Conservation (phyloP, 2,113 vertebrate species). For the Syrrhaptes paradoxus region DNA sequence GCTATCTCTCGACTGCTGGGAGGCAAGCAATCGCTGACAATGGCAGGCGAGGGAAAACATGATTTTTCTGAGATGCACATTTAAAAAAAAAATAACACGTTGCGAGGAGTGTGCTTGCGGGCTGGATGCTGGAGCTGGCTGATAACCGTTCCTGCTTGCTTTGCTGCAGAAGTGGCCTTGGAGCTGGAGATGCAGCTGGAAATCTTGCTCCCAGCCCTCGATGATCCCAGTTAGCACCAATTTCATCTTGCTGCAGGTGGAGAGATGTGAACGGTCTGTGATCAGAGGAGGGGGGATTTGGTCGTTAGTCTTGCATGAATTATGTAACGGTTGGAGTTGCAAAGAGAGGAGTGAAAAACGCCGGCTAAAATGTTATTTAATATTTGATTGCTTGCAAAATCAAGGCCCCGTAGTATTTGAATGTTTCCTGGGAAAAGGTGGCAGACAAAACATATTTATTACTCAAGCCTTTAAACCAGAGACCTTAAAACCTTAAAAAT, state of each 20-base stretch:
- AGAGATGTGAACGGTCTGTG: neutral
- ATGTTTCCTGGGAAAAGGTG: neutral
- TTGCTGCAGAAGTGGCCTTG: fast-evolving
- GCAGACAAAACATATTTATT: neutral
- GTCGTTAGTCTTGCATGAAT: neutral
- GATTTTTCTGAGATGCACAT: neutral
- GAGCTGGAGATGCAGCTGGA: neutral
- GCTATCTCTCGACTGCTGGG: neutral
- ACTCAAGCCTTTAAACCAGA: neutral
- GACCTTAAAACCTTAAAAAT: neutral
- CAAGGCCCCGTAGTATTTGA: neutral
- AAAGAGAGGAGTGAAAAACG: neutral
- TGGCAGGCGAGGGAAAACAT: neutral
- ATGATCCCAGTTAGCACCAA: fast-evolving
- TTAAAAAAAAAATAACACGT: neutral
- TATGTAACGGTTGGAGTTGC: neutral
- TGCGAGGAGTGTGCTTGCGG: fast-evolving
- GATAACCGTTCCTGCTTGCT: neutral
- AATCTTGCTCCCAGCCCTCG: neutral
- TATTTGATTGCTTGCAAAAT: neutral
- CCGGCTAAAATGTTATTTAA: neutral
- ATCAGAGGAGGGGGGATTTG: neutral
- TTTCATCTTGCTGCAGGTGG: neutral
- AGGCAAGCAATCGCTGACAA: neutral
- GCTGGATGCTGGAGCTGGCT: neutral